Base-by-base conservation (phyloP, 2,888 invertebrate genomes). In the Andrena chrysosceles region DNA sequence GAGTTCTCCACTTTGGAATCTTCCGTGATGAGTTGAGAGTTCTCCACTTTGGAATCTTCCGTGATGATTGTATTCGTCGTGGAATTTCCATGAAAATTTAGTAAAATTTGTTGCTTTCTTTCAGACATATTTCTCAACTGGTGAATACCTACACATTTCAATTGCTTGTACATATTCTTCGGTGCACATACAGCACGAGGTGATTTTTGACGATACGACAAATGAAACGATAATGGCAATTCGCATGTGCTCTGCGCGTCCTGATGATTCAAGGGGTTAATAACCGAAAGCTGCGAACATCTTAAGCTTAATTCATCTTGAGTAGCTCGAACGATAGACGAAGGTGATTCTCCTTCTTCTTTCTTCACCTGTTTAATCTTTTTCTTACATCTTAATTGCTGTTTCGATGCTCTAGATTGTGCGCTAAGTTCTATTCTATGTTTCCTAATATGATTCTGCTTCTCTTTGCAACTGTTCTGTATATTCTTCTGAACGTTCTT, bases 81-180 rank as follows among this genome's bases (percentile, higher is more conserved):
- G 42, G 66, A 62, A 33, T 83, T 76, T 16, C 66, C 35, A 35
- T 62, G 73, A 8, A 70, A 67, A 13, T 78, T 81, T 16, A 67
- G 10, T 42, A 73, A 56, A 35, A 76, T 68, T 31, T 70, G 71
- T 52, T 77, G 67, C 10, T 82, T 82, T 10, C 31, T 63, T n/a
- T 62, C 60, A 16, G 81, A 77, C 16, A 71, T 49, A 56, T 10
- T 52, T 7, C 54, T 75, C 23, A 71, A 33, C 31, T 72, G 70
- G 48, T 72, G 77, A 60, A 74, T 23, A 35, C 33, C 68, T 20
- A 62, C 54, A 13, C 60, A 63, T 2, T 76, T 76, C 6, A 79
- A 23, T 56, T 73, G 71, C 6, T 84, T 83, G 7, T 48, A 56
- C 8, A 49, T 48, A 26, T 73, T 77, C 33, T 74, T 63, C 20